A percentile compares a stretch with the other conserved stretches of the same genome.
These are phyloP conservation scores for Neopipo cinnamomea DNA, from an alignment of 2,113 vertebrate species.

Conservation along the genomic window DNA sequence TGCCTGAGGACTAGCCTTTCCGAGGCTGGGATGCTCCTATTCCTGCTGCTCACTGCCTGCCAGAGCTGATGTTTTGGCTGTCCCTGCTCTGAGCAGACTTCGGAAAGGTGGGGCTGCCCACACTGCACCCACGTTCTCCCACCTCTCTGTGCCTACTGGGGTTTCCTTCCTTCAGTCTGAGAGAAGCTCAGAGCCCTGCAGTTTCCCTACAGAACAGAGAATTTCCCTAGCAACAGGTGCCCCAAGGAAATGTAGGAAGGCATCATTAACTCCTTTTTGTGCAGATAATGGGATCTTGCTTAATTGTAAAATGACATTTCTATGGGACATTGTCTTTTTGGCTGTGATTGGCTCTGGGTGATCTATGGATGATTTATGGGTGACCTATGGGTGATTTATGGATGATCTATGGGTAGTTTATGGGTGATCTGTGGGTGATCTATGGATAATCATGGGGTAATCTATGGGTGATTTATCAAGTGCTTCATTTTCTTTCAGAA, in stretches of 20 bases:
- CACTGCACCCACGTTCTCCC: accelerated
- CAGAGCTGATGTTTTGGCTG: background rate
- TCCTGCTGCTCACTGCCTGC: background rate
- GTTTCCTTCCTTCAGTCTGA: background rate
- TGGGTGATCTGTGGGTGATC: background rate
- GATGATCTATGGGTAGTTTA: background rate
- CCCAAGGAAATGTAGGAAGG: background rate
- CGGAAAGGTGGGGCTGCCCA: background rate
- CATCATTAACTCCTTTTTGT: background rate
- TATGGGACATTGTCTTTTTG: background rate
- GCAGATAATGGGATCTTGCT: background rate
- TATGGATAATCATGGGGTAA: background rate
- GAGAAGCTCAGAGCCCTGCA: background rate
- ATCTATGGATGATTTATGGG: background rate
- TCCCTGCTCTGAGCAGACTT: background rate
- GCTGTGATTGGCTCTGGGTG: background rate
- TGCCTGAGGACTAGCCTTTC: accelerated
- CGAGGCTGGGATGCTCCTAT: accelerated
- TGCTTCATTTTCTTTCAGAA: background rate
- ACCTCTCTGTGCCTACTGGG: background rate
- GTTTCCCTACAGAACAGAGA: background rate
- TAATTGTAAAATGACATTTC: background rate
- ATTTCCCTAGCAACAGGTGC: background rate
- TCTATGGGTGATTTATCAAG: background rate
- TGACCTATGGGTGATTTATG: background rate